Base-by-base conservation (phyloP, 2,797 vertebrate genomes). In the Pristis pectinata region DNA sequence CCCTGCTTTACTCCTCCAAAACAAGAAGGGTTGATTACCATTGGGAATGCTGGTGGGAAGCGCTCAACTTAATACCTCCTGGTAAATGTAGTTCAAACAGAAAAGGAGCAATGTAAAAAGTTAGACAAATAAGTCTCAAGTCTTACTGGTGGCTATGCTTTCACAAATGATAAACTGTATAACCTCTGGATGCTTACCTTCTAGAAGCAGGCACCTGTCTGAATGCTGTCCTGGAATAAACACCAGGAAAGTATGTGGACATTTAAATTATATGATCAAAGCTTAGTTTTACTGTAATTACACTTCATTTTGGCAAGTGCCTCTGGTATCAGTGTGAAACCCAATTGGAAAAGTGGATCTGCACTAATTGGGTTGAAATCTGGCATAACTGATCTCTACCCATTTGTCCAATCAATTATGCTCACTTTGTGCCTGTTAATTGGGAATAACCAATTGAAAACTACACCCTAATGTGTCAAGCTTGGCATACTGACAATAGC, bases 241-340 rank as follows among this genome's bases (percentile, higher is more conserved):
- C 53, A 87, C 83, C 44, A 53, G 41, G 1, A 49, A 15, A 61
- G 30, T 6, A 2, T 17, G 53, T n/a, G 27, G 53, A 61, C 34
- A 87, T 87, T n/a, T 59, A 87, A 87, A 61, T 87, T 30, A 87
- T 87, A 15, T 59, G 17, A 87, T 87, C 83, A n/a, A 83, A 24
- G 80, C 80, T 44, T 83, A 24, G 10, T 87, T 87, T 87, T 59
- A 59, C 30, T 87, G 30, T n/a, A 11, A n/a, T 87, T 59, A 87
- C 74, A 87, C 53, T 59, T 15, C 83, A 87, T 11, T 34, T 34
- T n/a, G 30, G 30, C 30, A 61, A 59, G 44, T 34, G 11, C 30
- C 80, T 59, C 83, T 87, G 83, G 30, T 59, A 11, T 59, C 83
- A 61, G 53, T n/a, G 13, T 10, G n/a, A 59, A 87, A 13, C 27